Percentiles rank a stretch among this genome's conserved stretches.
These are phyloP conservation scores for Acheta domesticus DNA, from an alignment of 2,888 invertebrate genomes.

Conservation along the genomic window DNA sequence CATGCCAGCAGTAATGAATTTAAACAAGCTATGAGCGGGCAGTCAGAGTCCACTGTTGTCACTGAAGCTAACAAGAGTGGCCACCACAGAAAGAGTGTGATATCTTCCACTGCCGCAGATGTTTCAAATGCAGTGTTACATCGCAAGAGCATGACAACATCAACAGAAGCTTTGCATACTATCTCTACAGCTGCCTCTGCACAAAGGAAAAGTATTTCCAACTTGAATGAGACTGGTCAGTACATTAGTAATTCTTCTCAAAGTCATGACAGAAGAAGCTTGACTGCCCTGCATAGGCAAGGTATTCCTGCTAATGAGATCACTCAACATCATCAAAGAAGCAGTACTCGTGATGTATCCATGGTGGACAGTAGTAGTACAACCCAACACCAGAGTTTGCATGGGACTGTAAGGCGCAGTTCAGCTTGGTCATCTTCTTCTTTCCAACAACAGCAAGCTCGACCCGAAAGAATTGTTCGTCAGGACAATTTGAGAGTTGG, in stretches of 20 bases:
- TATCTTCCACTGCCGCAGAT: conserved; percentile 67
- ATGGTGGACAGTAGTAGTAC: conserved; percentile 52
- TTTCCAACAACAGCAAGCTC: conserved; percentile 53
- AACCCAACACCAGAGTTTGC: conserved; percentile 29
- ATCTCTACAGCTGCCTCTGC: conserved; percentile 66
- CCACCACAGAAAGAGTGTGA: conserved; percentile 71
- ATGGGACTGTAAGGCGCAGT: conserved; percentile 50
- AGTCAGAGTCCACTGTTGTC: conserved; percentile 38
- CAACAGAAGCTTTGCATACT: conserved; percentile 69
- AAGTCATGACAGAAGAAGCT: conserved; percentile 69
- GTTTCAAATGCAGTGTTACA: conserved; percentile 74
- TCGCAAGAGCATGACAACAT: conserved; percentile 65
- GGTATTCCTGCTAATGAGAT: conserved; percentile 40
- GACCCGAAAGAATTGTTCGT: conserved; percentile 59
- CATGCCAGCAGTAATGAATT: conserved; percentile 56
- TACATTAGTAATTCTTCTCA: conserved; percentile 63
- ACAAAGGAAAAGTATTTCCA: conserved; percentile 75
- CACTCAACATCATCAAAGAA: conserved; percentile 25
- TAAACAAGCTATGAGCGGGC: conserved; percentile 51
- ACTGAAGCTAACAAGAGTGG: conserved; percentile 39
- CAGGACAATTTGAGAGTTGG: conserved; percentile 69
- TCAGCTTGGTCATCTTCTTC: conserved; percentile 53
- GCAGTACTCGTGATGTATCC: conserved; percentile 40
- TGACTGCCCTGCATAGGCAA: conserved; percentile 75
- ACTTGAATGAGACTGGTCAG: conserved; percentile 70